Evolutionary conservation across 1,140 invertebrate species (phyloP), one percentile per base, ranked within the genome.

Genomic region (Pantala flavescens): DNA sequence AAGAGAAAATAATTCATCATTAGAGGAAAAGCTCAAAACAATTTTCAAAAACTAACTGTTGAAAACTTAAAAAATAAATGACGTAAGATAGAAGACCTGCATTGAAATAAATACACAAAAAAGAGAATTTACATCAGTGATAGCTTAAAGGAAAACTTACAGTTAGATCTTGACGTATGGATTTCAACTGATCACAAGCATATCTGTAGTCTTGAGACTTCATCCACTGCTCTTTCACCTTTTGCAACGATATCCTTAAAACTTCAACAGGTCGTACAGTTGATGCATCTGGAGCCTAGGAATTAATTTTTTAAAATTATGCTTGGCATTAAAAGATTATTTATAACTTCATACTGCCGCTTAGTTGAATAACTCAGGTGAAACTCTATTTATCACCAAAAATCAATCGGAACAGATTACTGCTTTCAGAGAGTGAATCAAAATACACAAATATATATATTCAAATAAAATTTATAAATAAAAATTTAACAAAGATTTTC

Each of bases 161-260:
- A 73, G 97, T 99, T 78, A 99, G 86, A 88, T 99, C 98, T 86
- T 99, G 98, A 78, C 98, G 86, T 80, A 99, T 98, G 19, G 96
- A 98, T 85, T 99, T 99, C 42, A 99, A 85, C 84, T 99, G 97
- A 88, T 99, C 96, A 86, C 96, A 98, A 74, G 94, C 91, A 86
- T 97, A 98, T 82, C 89, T 90, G 84, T 99, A 98, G 85, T 99
- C 96, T 80, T 92, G 90, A 80, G 91, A 93, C 73, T 88, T 84
- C 73, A 91, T 87, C 96, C 97, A 99, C 77, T 91, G 90, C 74
- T 90, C 87, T 84, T 98, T 96, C 0, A 98, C 95, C 85, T 94
- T 93, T 79, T 87, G 87, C 78, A 99, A 86, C 70, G 96, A 94
- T 82, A 90, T 90, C 78, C 86, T 87, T 49, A 99, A 86, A 71